Percentiles rank a stretch among this genome's conserved stretches.
Evolutionary conservation across 2,113 vertebrate species (phyloP).

Genomic region (Centropus unirufus): DNA sequence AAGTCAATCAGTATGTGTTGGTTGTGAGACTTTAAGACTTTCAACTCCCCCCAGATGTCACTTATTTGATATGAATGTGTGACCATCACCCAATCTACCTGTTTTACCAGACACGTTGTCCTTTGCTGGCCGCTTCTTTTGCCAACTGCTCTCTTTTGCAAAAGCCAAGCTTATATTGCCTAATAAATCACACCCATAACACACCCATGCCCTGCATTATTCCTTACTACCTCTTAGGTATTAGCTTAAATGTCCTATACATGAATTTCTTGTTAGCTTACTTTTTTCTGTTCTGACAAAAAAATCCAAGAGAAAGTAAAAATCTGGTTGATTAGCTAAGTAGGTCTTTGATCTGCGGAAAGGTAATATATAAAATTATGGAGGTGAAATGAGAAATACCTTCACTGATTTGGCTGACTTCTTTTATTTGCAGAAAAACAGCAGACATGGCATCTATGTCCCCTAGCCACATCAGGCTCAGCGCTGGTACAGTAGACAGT

Average conservation of each 20-base stretch:
- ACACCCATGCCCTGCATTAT: background rate
- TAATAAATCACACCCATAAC: too few species aligned
- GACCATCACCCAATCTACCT: too few species aligned
- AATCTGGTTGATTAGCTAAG: background rate
- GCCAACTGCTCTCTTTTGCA: too few species aligned
- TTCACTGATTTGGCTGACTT: background rate
- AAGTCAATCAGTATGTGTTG: too few species aligned
- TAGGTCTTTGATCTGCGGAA: background rate
- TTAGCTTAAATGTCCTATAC: background rate
- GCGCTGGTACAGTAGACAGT: background rate
- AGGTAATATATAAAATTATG: background rate
- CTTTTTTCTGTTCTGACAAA: background rate
- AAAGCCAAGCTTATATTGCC: too few species aligned
- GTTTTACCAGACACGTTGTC: too few species aligned
- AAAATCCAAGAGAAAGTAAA: background rate
- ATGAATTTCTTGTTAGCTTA: background rate
- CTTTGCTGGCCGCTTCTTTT: too few species aligned
- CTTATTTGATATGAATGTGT: too few species aligned
- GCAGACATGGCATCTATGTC: background rate
- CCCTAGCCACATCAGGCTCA: background rate
- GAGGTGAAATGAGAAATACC: background rate
- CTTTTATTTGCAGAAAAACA: background rate
- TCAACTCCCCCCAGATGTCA: too few species aligned
- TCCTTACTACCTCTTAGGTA: background rate
- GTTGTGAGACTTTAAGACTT: too few species aligned